Base-by-base conservation (phyloP, 2,113 vertebrate species). In the Periophthalmus modestus region DNA sequence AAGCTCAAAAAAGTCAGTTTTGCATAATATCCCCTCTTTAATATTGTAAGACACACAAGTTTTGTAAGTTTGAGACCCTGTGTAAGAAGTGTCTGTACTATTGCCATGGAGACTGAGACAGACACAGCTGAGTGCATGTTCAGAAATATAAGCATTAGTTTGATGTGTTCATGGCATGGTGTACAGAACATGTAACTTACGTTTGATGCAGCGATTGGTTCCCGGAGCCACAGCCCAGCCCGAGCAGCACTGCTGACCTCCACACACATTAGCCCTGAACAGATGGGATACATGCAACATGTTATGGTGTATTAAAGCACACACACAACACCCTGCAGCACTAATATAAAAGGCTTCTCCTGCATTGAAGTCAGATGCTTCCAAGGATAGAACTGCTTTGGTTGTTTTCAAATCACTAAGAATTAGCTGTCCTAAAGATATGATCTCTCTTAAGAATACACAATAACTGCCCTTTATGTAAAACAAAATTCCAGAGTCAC, bases 151-250 rank as follows among this genome's bases (percentile, higher is more conserved):
- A 16, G 59, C 28, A 36, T n/a, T 65, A 19, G 19, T 10, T 55
- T 11, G 19, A 21, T 21, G 9, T 48, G 65, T 28, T 1, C 28
- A 28, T 28, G 28, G 28, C 13, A 15, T 23, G 39, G 21, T 48
- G 66, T 24, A 24, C 15, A 62, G 13, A 61, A 5, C 58, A 55
- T 57, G 54, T 54, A 77, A 95, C 97, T 98, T 91, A 98, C 97
- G 96, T 94, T 97, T 98, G 88, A 98, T 97, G 85, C 96, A 98
- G 81, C 82, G 95, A 78, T 95, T 97, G 89, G 96, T 96, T 89
- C 95, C 91, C 5, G 95, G 95, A 71, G 96, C 95, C 0, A 94
- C 89, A 12, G 95, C 96, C 97, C 97, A 98, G 66, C 97, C 97
- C 4, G 95, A 95, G 92, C 97, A 98, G 90, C 97, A 98, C 81